Percentiles rank a stretch among this genome's conserved stretches.
These are phyloP conservation scores for Bombyx mori DNA, from an alignment of 1,140 invertebrate species.

Conservation along the genomic window ASM3026992v2 NC_085110.1:5049501-5050000, in stretches of 20 bases:
- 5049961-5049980: too few relatives aligned
- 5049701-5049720: slow-evolving; percentile 35
- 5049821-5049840: slow-evolving; percentile 34
- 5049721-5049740: slow-evolving; percentile 45
- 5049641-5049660: slow-evolving; percentile 10
- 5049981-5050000: slow-evolving; percentile 22
- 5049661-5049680: slow-evolving; percentile 6
- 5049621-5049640: too few relatives aligned
- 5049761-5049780: slow-evolving; percentile 68
- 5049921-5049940: too few relatives aligned
- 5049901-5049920: too few relatives aligned
- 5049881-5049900: slow-evolving; percentile 10
- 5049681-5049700: slow-evolving; percentile 16
- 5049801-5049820: slow-evolving; percentile 62
- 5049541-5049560: too few relatives aligned
- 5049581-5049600: too few relatives aligned
- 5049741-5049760: slow-evolving; percentile 51
- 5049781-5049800: slow-evolving; percentile 67
- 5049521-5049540: too few relatives aligned
- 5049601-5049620: too few relatives aligned
- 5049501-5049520: too few relatives aligned
- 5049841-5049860: slow-evolving; percentile 13
- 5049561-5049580: too few relatives aligned
- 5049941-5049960: too few relatives aligned
- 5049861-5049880: slow-evolving; percentile 46